These are phyloP conservation scores for Rhipidura dahli DNA, from an alignment of 2,113 vertebrate species.

Conservation along the genomic window DNA sequence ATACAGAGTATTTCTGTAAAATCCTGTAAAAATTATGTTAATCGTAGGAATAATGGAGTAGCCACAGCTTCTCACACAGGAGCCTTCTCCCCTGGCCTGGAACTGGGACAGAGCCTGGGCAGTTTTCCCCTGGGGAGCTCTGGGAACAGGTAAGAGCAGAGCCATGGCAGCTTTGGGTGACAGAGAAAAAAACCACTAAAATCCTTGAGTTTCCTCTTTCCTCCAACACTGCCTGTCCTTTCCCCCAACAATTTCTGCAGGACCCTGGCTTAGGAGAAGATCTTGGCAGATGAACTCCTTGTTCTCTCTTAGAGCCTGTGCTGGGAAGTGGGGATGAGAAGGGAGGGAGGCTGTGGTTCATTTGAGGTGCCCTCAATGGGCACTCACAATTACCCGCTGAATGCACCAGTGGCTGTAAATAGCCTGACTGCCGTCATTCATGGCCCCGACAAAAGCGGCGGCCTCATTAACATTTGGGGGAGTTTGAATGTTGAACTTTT, in stretches of 20 bases:
- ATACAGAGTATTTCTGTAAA: background rate
- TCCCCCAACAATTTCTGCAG: background rate
- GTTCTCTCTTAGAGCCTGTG: constrained; percentile 1
- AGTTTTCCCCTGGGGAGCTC: background rate
- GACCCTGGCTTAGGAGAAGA: background rate
- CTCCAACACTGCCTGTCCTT: background rate
- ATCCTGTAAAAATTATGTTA: background rate
- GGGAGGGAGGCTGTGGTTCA: constrained; percentile 32
- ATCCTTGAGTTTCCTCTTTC: background rate
- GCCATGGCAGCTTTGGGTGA: background rate
- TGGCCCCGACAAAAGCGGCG: constrained; percentile 40
- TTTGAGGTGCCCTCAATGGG: constrained; percentile 36
- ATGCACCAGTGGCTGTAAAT: constrained; percentile 60
- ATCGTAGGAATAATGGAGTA: rapidly evolving
- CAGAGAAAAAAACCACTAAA: background rate
- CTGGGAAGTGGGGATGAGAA: constrained; percentile 28
- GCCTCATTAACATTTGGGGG: constrained; percentile 22
- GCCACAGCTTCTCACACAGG: background rate
- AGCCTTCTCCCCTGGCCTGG: background rate
- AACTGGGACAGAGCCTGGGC: background rate
- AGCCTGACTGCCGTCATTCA: constrained; percentile 51
- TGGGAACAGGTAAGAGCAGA: background rate
- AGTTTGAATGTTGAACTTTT: background rate
- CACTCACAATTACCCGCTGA: constrained; percentile 54
- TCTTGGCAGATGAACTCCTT: constrained; percentile 26